Conservation (phyloP, 2,797 vertebrate genomes). For the Onychomys torridus region DNA sequence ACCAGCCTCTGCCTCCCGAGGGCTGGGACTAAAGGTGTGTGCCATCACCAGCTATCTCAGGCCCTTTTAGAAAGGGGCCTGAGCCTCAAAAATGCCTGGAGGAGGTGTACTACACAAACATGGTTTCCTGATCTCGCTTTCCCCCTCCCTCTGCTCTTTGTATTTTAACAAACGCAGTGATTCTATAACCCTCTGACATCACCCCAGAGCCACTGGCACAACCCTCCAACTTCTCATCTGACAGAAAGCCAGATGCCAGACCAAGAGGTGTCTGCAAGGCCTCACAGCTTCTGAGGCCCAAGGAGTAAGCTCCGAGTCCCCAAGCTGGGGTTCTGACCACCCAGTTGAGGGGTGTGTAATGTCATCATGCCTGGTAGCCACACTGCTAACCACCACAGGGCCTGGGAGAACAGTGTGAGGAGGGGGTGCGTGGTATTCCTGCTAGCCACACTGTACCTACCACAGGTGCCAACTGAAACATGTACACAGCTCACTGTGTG, state of each 20-base stretch:
- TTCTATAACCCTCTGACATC: background rate
- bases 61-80: background rate
- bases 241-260: background rate
- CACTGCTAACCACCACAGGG: rapidly evolving
- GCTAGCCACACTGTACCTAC: background rate
- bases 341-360: rapidly evolving
- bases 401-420: rapidly evolving
- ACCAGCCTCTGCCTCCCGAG: background rate
- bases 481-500: rapidly evolving
- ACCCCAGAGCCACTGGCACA: background rate
- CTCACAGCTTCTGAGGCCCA: background rate
- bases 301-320: rapidly evolving
- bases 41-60: background rate
- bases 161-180: background rate
- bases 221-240: background rate
- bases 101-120: background rate
- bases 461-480: rapidly evolving
- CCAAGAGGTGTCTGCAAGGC: background rate
- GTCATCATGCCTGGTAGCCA: background rate
- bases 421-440: background rate
- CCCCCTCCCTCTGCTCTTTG: no score
- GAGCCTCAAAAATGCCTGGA: background rate
- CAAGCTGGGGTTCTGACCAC: background rate
- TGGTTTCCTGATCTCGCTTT: background rate
- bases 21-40: background rate